These are phyloP conservation scores for Xyrauchen texanus DNA, from an alignment of 2,113 vertebrate genomes.

Conservation along the genomic window DNA sequence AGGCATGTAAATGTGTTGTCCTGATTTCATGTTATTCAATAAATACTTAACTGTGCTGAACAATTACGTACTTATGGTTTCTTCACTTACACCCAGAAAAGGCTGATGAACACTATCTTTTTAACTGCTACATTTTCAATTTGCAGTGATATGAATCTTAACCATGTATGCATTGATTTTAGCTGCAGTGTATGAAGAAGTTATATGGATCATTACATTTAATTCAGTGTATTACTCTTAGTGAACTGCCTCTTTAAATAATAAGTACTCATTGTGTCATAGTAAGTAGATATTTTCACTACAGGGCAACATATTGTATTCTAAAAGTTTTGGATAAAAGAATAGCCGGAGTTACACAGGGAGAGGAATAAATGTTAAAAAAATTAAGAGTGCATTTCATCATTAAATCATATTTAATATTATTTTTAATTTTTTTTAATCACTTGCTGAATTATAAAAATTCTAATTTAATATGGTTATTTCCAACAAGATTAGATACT, in stretches of 20 bases:
- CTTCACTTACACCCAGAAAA: slow-evolving; percentile 72
- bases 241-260: slow-evolving; percentile 3
- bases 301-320: neutral
- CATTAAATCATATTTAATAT: too few relatives aligned
- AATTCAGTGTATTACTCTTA: neutral
- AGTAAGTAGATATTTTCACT: neutral
- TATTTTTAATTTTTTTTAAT: too few relatives aligned
- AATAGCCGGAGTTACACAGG: too few relatives aligned
- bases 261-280: neutral
- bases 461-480: too few relatives aligned
- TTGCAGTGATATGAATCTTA: slow-evolving; percentile 21
- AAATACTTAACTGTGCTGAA: slow-evolving; percentile 96
- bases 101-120: slow-evolving; percentile 52
- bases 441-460: too few relatives aligned
- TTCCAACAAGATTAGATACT: too few relatives aligned
- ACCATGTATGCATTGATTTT: slow-evolving; percentile 1
- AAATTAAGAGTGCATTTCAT: too few relatives aligned
- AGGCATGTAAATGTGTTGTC: slow-evolving; percentile 99
- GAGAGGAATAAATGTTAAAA: too few relatives aligned
- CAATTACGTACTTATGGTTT: slow-evolving; percentile 65
- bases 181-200: neutral
- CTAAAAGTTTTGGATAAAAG: too few relatives aligned
- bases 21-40: slow-evolving; percentile 99
- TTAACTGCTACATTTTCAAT: slow-evolving; percentile 56
- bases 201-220: slow-evolving; percentile 14